Percentiles rank a stretch among this genome's conserved stretches.
Conservation (phyloP, 2,888 invertebrate species). For the Chaetogeoica ovagalla region DNA sequence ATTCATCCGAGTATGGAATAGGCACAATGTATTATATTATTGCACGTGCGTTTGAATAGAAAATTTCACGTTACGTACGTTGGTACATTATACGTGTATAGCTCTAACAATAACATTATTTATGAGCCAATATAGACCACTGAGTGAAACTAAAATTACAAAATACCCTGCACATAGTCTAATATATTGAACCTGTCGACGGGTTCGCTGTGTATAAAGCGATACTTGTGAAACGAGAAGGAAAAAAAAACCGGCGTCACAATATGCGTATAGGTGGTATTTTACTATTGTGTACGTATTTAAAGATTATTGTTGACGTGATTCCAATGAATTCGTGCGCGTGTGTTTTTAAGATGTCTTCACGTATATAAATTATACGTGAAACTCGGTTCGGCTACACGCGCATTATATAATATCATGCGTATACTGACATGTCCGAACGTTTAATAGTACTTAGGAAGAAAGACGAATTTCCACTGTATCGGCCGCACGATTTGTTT, state of each 20-base stretch:
- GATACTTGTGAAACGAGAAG: too few relatives aligned
- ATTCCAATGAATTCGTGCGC: too few relatives aligned
- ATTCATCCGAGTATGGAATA: neutral
- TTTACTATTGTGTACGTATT: too few relatives aligned
- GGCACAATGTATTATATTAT: neutral
- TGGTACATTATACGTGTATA: neutral
- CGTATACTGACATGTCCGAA: neutral
- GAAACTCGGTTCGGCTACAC: neutral
- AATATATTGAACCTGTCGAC: too few relatives aligned
- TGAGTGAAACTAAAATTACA: neutral
- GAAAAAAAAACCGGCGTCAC: too few relatives aligned
- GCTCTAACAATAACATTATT: conserved; percentile 8
- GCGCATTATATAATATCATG: neutral
- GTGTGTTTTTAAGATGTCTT: neutral
- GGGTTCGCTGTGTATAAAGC: too few relatives aligned
- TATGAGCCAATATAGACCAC: neutral
- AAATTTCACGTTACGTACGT: neutral
- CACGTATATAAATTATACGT: neutral
- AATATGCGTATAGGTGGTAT: too few relatives aligned
- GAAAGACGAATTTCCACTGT: neutral
- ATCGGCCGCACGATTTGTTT: neutral
- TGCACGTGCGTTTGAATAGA: neutral
- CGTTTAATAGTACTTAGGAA: too few relatives aligned
- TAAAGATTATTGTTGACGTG: too few relatives aligned
- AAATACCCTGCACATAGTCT: too few relatives aligned